Base-by-base conservation (phyloP, 2,888 invertebrate species). In the Drosophila fungiperda region DNA sequence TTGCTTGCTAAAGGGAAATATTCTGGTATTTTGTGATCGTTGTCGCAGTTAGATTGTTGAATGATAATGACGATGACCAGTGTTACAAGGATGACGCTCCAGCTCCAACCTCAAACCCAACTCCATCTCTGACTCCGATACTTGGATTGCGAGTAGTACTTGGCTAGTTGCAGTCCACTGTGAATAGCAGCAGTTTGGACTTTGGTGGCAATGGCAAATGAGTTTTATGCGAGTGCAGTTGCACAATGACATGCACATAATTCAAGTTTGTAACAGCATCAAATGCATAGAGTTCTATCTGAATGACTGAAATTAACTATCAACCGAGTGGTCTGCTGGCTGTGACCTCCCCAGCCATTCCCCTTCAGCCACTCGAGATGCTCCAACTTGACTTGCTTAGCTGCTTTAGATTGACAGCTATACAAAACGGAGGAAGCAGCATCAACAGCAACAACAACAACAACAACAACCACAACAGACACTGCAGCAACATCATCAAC, bases 231-330 rank as follows among this genome's bases (percentile, higher is more conserved):
- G 83, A 80, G 68, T 76, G 76, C 81, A 73, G 84, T 78, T 81
- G 70, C 76, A 88, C 89, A 85, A 88, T 85, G 85, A 86, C 85
- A 88, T 85, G 89, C 89, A 88, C 89, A 85, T 85, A 85, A 85
- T 78, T 85, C 89, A 88, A 86, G 86, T 83, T 88, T 83, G 71
- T 59, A 71, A 73, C 72, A 75, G 70, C 87, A 85, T 82, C 86
- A 87, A 84, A 77, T 82, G 86, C 83, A 85, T 69, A 73, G 74
- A 69, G 69, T 76, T 71, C 58, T 68, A 71, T 65, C 73, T 70
- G 88, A 84, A 88, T 88, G 86, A 83, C 86, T 88, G 75, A 84
- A 87, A 84, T 84, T 84, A 84, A 84, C 84, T 84, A 88, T 88
- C 76, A 85, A 63, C 68, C 48, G 75, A 66, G 71, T 52, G 54